These are phyloP conservation scores for Oxygymnocypris stewartii DNA, from an alignment of 2,113 vertebrate genomes.

Conservation along the genomic window DNA sequence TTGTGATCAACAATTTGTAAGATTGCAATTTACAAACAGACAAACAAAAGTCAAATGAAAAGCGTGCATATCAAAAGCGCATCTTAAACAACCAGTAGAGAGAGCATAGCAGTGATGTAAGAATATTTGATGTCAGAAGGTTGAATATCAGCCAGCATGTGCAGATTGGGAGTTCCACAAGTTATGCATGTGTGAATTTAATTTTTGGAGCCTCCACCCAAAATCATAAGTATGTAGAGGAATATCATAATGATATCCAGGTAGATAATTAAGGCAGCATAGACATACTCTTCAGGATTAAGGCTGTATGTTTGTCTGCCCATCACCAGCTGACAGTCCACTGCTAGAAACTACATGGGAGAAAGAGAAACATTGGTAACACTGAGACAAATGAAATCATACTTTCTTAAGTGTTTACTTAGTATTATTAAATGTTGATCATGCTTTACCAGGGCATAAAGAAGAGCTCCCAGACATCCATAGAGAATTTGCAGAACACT, in stretches of 20 bases:
- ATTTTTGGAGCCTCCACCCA: conserved; percentile 61
- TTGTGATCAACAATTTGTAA: background rate
- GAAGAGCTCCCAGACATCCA: conserved; percentile 73
- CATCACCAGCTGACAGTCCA: conserved; percentile 73
- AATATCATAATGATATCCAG: conserved; percentile 75
- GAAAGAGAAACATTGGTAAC: background rate
- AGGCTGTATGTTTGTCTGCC: conserved; percentile 60
- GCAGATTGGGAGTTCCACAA: background rate
- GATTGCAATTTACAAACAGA: background rate
- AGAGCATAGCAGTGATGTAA: background rate
- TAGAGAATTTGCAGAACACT: conserved; percentile 61
- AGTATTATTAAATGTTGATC: background rate
- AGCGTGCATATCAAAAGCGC: background rate
- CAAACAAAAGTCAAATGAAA: background rate
- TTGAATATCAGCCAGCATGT: background rate
- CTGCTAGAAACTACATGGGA: conserved; percentile 67
- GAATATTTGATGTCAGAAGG: background rate
- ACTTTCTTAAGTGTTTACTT: background rate
- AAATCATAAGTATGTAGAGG: conserved; percentile 69
- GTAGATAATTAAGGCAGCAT: conserved; percentile 71
- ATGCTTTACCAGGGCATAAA: conserved; percentile 69
- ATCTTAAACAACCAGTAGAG: background rate
- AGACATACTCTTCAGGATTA: conserved; percentile 75
- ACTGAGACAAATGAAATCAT: background rate
- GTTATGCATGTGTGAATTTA: conserved; percentile 15